Conservation (phyloP, 2,888 invertebrate genomes). For the Ormyrus labotus region DNA sequence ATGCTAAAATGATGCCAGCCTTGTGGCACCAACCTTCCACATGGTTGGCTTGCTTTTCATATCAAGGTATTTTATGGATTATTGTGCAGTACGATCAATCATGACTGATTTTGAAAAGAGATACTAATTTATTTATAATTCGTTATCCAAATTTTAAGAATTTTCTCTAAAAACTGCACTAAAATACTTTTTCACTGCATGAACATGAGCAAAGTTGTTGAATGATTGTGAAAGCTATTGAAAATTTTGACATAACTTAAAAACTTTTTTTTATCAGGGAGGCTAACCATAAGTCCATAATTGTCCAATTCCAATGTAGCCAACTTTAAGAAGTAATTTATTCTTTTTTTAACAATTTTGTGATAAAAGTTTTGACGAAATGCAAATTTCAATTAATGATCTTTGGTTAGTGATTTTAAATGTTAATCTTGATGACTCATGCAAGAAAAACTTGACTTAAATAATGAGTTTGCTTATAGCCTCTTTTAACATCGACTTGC, state of each 20-base stretch:
- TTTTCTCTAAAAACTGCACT: slow-evolving; percentile 33
- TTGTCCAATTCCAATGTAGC: not conserved
- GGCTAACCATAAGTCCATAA: not conserved
- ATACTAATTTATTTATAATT: slow-evolving; percentile 29
- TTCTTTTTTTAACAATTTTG: slow-evolving; percentile 34
- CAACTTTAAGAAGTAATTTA: not conserved
- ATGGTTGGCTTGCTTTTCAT: slow-evolving; percentile 56
- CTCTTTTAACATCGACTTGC: slow-evolving; percentile 66
- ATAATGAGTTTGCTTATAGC: slow-evolving; percentile 64
- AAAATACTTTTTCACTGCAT: slow-evolving; percentile 43
- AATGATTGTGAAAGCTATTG: slow-evolving; percentile 29
- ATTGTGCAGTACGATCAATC: slow-evolving; percentile 47
- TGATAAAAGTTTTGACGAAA: slow-evolving; percentile 37
- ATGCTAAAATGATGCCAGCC: slow-evolving; percentile 52
- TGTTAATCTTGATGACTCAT: slow-evolving; percentile 19
- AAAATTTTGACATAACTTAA: not conserved
- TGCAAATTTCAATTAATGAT: slow-evolving; percentile 30
- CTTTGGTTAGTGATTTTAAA: slow-evolving; percentile 16
- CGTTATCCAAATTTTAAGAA: slow-evolving; percentile 11
- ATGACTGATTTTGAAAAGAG: slow-evolving; percentile 41
- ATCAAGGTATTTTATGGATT: slow-evolving; percentile 36
- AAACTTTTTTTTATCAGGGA: not conserved
- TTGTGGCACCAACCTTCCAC: slow-evolving; percentile 65
- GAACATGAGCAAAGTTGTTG: slow-evolving; percentile 31
- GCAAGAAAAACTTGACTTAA: slow-evolving; percentile 50